A percentile compares a stretch with the other conserved stretches of the same genome.
Evolutionary conservation across 2,113 vertebrate genomes (phyloP).

Genomic region (Megaptera novaeangliae): DNA sequence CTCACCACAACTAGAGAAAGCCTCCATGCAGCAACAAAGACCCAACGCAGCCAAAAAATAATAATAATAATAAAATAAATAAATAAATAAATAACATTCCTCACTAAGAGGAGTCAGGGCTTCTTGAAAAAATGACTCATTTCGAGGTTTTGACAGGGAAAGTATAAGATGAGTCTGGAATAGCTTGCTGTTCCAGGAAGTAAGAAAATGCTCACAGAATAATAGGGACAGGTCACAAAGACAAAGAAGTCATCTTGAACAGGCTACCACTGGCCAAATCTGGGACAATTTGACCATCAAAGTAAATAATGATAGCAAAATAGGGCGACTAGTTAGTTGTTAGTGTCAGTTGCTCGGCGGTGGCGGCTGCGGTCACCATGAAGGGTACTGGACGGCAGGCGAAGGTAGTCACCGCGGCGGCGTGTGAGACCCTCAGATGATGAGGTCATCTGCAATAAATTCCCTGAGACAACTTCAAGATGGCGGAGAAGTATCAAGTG

Average conservation of each 20-base stretch:
- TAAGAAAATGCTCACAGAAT: not conserved
- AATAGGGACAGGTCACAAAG: not conserved
- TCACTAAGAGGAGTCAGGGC: not conserved
- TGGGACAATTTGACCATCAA: not conserved
- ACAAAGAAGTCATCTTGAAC: not conserved
- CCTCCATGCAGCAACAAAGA: no score
- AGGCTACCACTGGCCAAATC: not conserved
- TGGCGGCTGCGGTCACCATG: not conserved
- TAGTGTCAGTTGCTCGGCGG: conserved; percentile 60
- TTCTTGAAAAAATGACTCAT: not conserved
- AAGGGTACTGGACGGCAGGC: conserved; percentile 28
- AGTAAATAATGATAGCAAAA: not conserved
- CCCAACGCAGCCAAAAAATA: no score
- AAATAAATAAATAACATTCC: not conserved
- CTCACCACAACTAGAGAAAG: no score
- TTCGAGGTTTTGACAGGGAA: not conserved
- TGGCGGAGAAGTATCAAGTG: no score
- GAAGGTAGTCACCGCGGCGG: conserved; percentile 33
- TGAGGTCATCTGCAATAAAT: no score
- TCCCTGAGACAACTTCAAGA: no score
- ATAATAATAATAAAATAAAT: no score
- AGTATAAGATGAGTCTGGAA: not conserved
- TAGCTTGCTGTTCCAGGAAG: not conserved
- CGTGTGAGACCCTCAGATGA: not conserved
- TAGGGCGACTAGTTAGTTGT: conserved; percentile 46